Percentiles rank a stretch among this genome's conserved stretches.
Conservation (phyloP, 2,888 invertebrate genomes). For the Uloborus plumipes region DNA sequence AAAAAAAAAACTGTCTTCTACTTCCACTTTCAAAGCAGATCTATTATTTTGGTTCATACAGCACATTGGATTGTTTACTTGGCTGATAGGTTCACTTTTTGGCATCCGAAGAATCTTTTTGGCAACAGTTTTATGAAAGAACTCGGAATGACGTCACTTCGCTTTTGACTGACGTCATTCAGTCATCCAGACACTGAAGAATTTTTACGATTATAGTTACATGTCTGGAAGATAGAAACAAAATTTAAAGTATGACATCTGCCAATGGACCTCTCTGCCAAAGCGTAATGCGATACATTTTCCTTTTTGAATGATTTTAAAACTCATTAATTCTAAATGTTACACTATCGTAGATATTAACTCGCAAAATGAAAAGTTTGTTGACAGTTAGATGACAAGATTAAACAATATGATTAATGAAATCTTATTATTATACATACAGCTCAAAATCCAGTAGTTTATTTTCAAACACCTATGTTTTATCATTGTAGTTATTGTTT, state of each 20-base stretch:
- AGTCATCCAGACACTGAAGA: slow-evolving; percentile 39
- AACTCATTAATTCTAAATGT: background rate
- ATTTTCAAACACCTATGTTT: too few species aligned
- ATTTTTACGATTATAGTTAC: slow-evolving; percentile 42
- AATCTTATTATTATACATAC: too few species aligned
- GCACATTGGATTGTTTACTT: too few species aligned
- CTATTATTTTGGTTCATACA: too few species aligned
- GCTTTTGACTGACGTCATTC: slow-evolving; percentile 14
- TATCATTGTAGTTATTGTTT: too few species aligned
- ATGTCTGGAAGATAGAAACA: slow-evolving; percentile 9
- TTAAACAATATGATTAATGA: too few species aligned
- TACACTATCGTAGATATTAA: background rate
- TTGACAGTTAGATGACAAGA: too few species aligned
- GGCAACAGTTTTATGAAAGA: slow-evolving; percentile 44
- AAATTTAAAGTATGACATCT: slow-evolving; percentile 25
- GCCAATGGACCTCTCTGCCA: background rate
- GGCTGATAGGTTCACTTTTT: too few species aligned
- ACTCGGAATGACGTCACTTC: slow-evolving; percentile 17
- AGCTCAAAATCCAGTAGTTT: too few species aligned
- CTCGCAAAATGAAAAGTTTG: too few species aligned
- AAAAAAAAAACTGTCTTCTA: too few species aligned
- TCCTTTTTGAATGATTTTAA: background rate
- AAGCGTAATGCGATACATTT: slow-evolving; percentile 1
- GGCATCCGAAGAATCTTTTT: slow-evolving; percentile 4
- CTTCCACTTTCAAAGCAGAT: too few species aligned